A percentile compares a stretch with the other conserved stretches of the same genome.
Conservation (phyloP, 2,888 invertebrate genomes). For the Sylvicola cinctus region DNA sequence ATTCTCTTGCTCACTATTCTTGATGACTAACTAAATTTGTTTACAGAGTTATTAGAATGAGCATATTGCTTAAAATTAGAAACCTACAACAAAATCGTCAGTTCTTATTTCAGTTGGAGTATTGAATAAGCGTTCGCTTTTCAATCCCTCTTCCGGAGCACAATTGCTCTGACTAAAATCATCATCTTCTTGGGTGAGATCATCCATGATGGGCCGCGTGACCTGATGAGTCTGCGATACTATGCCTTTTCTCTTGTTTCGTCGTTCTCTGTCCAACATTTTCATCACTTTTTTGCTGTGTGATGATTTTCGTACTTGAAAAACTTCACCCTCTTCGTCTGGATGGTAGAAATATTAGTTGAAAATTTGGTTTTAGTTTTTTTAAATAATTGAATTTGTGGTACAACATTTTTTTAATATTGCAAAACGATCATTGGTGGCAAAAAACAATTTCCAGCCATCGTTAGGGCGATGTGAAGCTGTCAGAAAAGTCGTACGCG, state of each 20-base stretch:
- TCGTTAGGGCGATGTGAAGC: no score
- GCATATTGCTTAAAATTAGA: no score
- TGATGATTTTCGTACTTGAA: conserved; percentile 89
- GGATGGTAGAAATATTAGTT: conserved; percentile 2
- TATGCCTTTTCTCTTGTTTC: conserved; percentile 29
- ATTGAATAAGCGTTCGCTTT: conserved; percentile 10
- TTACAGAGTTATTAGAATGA: neutral
- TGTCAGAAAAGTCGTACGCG: no score
- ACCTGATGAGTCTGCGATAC: no score
- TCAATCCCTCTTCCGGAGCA: no score
- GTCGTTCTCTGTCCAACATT: conserved; percentile 59
- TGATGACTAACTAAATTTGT: conserved; percentile 29
- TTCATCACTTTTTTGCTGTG: conserved; percentile 79
- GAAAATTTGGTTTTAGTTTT: no score
- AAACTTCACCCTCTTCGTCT: conserved; percentile 67
- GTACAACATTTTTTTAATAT: no score
- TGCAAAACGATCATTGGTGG: no score
- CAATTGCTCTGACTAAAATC: neutral
- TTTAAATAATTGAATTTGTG: no score
- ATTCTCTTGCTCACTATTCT: conserved; percentile 34
- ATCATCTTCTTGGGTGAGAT: neutral
- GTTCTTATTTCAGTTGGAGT: conserved; percentile 46
- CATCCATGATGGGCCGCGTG: no score
- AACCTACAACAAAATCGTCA: conserved; percentile 48
- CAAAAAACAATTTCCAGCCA: no score